These are phyloP conservation scores for Epinephelus moara DNA, from an alignment of 2,113 vertebrate genomes.

Conservation along the genomic window DNA sequence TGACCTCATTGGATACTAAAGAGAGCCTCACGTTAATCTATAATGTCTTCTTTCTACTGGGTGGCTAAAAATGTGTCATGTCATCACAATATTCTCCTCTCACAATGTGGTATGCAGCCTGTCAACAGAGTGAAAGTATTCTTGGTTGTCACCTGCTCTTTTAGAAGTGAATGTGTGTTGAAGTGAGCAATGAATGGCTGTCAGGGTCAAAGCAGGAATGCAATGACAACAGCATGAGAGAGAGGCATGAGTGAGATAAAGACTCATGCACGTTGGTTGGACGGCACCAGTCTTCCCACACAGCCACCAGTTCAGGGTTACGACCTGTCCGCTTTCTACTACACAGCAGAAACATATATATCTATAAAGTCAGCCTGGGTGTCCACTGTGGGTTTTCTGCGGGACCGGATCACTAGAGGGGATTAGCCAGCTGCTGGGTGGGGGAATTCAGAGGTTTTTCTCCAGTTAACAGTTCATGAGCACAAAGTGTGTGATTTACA, in stretches of 20 bases:
- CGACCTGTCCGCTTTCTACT: slow-evolving; percentile 69
- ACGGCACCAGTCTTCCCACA: slow-evolving; percentile 34
- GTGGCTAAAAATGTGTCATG: slow-evolving; percentile 54
- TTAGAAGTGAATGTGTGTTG: slow-evolving; percentile 56
- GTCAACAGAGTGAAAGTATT: slow-evolving; percentile 70
- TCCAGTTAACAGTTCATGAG: slow-evolving; percentile 35
- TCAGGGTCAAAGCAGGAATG: slow-evolving; percentile 70
- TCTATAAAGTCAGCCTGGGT: slow-evolving; percentile 18
- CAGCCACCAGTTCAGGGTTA: slow-evolving; percentile 53
- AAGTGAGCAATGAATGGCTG: slow-evolving; percentile 48
- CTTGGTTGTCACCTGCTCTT: slow-evolving; percentile 76
- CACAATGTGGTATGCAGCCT: slow-evolving; percentile 48
- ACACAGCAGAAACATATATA: slow-evolving; percentile 59
- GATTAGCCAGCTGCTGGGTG: slow-evolving; percentile 68
- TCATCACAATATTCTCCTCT: slow-evolving; percentile 38
- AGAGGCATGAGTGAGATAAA: slow-evolving; percentile 40
- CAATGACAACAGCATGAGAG: slow-evolving; percentile 38
- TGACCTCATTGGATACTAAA: slow-evolving; percentile 51
- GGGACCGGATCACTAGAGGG: slow-evolving; percentile 7
- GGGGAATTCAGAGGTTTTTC: slow-evolving; percentile 24
- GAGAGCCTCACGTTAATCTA: slow-evolving; percentile 29
- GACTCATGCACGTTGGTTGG: slow-evolving; percentile 31
- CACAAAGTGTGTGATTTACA: slow-evolving; percentile 47
- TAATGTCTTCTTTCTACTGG: slow-evolving; percentile 32
- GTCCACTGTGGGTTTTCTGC: slow-evolving; percentile 41